Evolutionary conservation across 2,888 invertebrate species (phyloP).

Genomic region (Temnothorax unifasciatus): DNA sequence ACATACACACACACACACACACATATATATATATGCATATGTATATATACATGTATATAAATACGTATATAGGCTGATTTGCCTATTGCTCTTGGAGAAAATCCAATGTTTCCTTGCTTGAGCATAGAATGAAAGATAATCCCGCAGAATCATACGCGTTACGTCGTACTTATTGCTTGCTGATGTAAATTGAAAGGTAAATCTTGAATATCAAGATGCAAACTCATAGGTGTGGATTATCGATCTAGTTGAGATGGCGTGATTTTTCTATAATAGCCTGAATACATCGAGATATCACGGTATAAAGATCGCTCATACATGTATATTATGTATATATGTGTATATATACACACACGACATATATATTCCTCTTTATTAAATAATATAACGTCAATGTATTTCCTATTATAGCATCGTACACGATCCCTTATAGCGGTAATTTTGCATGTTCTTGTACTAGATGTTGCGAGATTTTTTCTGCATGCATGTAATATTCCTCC

Average conservation of each 20-base stretch:
- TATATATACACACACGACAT: slow-evolving; percentile 21
- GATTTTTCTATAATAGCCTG: slow-evolving; percentile 20
- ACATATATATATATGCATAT: slow-evolving; percentile 55
- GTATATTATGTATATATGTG: slow-evolving; percentile 32
- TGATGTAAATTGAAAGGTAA: slow-evolving; percentile 12
- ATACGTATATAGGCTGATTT: slow-evolving; percentile 47
- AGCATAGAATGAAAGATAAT: slow-evolving; percentile 17
- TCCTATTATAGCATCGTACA: slow-evolving; percentile 62
- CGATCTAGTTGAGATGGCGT: background rate
- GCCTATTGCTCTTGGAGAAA: slow-evolving; percentile 37
- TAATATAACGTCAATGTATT: slow-evolving; percentile 65
- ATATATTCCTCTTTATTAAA: slow-evolving; percentile 54
- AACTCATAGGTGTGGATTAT: slow-evolving; percentile 26
- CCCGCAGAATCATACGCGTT: background rate
- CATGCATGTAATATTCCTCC: background rate
- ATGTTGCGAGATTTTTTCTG: slow-evolving; percentile 26
- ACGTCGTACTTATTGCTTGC: background rate
- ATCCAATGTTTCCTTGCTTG: slow-evolving; percentile 2
- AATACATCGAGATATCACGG: slow-evolving; percentile 9
- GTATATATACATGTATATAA: slow-evolving; percentile 48
- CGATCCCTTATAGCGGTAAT: slow-evolving; percentile 58
- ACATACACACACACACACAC: no score
- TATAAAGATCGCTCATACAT: slow-evolving; percentile 34
- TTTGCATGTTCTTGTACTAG: slow-evolving; percentile 54
- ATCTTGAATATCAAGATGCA: slow-evolving; percentile 5